These are phyloP conservation scores for Zosterops borbonicus DNA, from an alignment of 2,113 vertebrate species.

Conservation along the genomic window DNA sequence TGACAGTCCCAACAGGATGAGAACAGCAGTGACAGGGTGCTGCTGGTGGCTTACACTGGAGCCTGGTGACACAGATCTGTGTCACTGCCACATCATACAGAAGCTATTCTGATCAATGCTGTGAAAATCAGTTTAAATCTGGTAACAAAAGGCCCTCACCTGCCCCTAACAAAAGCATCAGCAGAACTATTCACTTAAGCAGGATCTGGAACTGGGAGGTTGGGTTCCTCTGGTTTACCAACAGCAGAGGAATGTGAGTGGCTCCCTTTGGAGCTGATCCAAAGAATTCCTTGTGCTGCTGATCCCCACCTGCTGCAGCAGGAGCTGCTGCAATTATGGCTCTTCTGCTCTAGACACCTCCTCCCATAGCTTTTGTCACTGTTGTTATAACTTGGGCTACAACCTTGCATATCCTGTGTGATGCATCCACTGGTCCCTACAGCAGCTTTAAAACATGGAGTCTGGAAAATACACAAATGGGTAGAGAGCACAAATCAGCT, in stretches of 20 bases:
- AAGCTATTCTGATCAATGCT: neutral
- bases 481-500: neutral
- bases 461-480: neutral
- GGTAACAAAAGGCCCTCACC: neutral
- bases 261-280: neutral
- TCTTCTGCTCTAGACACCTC: neutral
- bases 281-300: neutral
- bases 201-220: neutral
- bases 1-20: neutral
- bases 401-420: neutral
- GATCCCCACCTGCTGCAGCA: neutral
- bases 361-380: neutral
- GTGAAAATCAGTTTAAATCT: neutral
- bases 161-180: neutral
- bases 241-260: neutral
- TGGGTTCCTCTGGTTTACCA: neutral
- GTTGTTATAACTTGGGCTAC: neutral
- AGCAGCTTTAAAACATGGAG: neutral
- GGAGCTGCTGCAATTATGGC: neutral
- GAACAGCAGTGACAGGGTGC: accelerated
- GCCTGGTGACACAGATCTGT: neutral
- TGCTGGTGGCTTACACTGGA: neutral
- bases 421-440: neutral
- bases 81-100: neutral
- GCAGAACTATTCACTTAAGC: neutral